Conservation (phyloP, 2,888 invertebrate genomes). For the Aplocera efformata region DNA sequence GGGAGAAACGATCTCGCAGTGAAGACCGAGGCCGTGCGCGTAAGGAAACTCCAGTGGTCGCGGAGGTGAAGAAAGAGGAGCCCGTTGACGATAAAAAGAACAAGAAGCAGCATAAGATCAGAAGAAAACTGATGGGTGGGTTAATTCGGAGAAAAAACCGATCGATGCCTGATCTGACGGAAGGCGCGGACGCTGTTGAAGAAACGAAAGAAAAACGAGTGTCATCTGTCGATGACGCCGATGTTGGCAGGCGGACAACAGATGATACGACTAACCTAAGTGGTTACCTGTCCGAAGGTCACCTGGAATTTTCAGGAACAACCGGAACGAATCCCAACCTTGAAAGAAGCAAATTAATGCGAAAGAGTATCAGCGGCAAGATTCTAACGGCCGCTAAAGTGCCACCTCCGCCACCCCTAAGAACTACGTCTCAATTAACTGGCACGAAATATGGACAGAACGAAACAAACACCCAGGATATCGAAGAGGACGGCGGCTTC, state of each 20-base stretch:
- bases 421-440: slow-evolving; percentile 92
- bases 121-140: slow-evolving; percentile 94
- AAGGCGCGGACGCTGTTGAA: slow-evolving; percentile 83
- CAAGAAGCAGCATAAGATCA: slow-evolving; percentile 94
- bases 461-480: slow-evolving; percentile 63
- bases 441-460: slow-evolving; percentile 82
- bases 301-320: slow-evolving; percentile 86
- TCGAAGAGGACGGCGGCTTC: slow-evolving; percentile 71
- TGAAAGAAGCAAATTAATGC: slow-evolving; percentile 92
- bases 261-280: slow-evolving; percentile 83
- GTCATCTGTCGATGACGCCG: slow-evolving; percentile 87
- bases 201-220: slow-evolving; percentile 66
- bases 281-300: slow-evolving; percentile 93
- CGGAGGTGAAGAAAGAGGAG: slow-evolving; percentile 83
- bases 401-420: slow-evolving; percentile 90
- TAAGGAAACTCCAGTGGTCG: slow-evolving; percentile 85
- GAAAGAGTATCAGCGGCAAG: slow-evolving; percentile 93
- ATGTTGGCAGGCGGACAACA: slow-evolving; percentile 83
- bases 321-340: slow-evolving; percentile 88
- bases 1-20: slow-evolving; percentile 90
- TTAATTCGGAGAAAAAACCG: slow-evolving; percentile 92
- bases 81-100: slow-evolving; percentile 86
- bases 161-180: slow-evolving; percentile 95
- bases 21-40: slow-evolving; percentile 91
- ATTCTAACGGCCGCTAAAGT: slow-evolving; percentile 91